Evolutionary conservation across 2,888 invertebrate genomes (phyloP).

Genomic region (Leptura quadrifasciata): DNA sequence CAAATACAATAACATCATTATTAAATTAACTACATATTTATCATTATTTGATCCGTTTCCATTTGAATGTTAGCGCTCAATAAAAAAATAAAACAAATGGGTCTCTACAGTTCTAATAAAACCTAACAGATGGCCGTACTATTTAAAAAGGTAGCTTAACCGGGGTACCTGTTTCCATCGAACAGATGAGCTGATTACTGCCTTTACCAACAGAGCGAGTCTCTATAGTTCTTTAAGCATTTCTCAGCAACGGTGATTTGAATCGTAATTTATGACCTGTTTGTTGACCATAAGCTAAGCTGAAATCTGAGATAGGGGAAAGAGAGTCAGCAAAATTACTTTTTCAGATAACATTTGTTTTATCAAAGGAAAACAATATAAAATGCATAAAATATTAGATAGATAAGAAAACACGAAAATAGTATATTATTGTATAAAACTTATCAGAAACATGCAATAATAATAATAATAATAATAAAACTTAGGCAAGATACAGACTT

Average conservation of each 20-base stretch:
- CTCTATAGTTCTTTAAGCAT: constrained; percentile 53
- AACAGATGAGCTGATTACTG: constrained; percentile 62
- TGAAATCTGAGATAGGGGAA: constrained; percentile 38
- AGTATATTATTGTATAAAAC: not conserved
- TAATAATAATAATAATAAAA: not conserved
- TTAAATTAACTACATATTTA: not conserved
- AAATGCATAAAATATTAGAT: constrained; percentile 17
- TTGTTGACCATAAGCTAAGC: constrained; percentile 36
- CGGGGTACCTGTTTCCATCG: constrained; percentile 68
- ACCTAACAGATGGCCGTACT: constrained; percentile 67
- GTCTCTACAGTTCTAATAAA: constrained; percentile 41
- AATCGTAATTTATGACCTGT: constrained; percentile 36
- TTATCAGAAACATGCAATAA: not conserved
- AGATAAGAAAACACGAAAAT: constrained; percentile 15
- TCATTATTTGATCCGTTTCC: not conserved
- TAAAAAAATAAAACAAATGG: constrained; percentile 51
- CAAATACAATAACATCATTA: too few relatives aligned
- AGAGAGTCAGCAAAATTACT: constrained; percentile 28
- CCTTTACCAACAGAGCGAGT: constrained; percentile 67
- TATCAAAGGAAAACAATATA: constrained; percentile 33
- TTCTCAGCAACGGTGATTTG: constrained; percentile 15
- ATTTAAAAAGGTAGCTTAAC: constrained; percentile 64
- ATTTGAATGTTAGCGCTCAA: constrained; percentile 36
- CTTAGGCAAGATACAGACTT: too few relatives aligned
- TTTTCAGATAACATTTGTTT: constrained; percentile 39